A percentile compares a stretch with the other conserved stretches of the same genome.
phyloP scores from a whole-genome alignment of 2,113 vertebrate species.

The Planiliza haematocheilus region DNA sequence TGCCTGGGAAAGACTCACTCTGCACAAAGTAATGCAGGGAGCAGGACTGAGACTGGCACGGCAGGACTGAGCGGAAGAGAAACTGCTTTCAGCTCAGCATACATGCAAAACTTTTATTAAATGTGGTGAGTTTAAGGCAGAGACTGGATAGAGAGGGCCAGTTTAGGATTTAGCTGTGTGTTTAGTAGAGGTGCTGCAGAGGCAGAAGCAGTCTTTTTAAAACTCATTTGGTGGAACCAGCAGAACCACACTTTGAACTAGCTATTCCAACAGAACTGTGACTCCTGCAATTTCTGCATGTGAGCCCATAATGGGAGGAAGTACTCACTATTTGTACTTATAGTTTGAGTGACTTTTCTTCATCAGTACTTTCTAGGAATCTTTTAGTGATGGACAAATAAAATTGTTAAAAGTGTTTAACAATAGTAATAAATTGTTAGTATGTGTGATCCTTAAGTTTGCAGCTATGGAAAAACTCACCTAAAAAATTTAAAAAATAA shows the following conservation, averaged over 20 bases:
- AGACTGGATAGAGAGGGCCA: not conserved
- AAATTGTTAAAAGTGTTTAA: not conserved
- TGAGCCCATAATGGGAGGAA: not conserved
- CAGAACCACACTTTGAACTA: not conserved
- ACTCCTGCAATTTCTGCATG: not conserved
- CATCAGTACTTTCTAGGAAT: too few relatives aligned
- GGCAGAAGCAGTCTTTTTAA: not conserved
- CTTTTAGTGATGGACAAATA: not conserved
- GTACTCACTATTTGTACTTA: too few relatives aligned
- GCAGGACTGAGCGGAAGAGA: constrained; percentile 75
- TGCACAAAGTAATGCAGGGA: constrained; percentile 80
- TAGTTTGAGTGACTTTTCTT: not conserved
- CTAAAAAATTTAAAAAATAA: too few relatives aligned
- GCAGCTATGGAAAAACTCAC: too few relatives aligned
- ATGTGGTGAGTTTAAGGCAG: not conserved
- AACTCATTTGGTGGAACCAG: not conserved
- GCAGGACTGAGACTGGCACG: constrained; percentile 77
- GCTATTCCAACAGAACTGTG: too few relatives aligned
- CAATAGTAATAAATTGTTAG: not conserved
- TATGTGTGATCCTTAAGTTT: too few relatives aligned
- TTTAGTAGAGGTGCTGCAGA: not conserved
- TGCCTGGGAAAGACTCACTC: constrained; percentile 87
- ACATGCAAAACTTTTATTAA: constrained; percentile 22
- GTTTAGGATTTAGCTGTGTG: not conserved
- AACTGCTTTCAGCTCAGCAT: constrained; percentile 26